Evolutionary conservation across 1,140 invertebrate species (phyloP), one percentile per base, ranked within the genome.

Genomic region (Drosophila ercepeae): DNA sequence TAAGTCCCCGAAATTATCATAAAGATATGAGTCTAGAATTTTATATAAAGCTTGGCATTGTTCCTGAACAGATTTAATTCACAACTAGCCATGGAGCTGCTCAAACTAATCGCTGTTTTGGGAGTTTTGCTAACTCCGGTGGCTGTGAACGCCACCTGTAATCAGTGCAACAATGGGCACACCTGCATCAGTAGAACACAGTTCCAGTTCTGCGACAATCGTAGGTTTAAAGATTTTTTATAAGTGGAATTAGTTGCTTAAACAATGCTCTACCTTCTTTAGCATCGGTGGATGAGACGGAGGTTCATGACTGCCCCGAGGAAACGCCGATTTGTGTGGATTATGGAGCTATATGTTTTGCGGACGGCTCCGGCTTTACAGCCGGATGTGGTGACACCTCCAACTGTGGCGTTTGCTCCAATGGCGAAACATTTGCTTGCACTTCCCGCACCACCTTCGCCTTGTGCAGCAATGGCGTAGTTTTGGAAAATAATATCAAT

Each of bases 21-120:
- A 84, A 81, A 84, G 81, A 84, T 84, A 76, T 46, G 8, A 21
- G 18, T 41, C 9, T 1, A 23, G 48, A 63, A 60, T 58, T 67
- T 86, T 86, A 84, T 54, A 84, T 54, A 84, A 84, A 64, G 76
- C 81, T 46, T 44, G 27, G 29, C n/a, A 4, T 11, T 13, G 9
- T 21, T 19, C 34, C 29, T 32, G 46, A 21, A 19, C 5, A 7
- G 25, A 42, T 44, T 86, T 68, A 84, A 45, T 86, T 42, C 44
- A 11, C 44, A 63, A 58, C 14, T 46, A 14, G 61, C 57, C 55
- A 88, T 84, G 81, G 52, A 73, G 27, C 65, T 21, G 61, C 19
- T 34, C 29, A 75, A 65, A 13, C 19, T 58, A 5, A 14, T 70
- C 8, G 48, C 32, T n/a, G 39, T 86, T 1, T 23, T 73, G 29